phyloP scores from a whole-genome alignment of 2,888 invertebrate species.

The Masnerella sp. region DNA sequence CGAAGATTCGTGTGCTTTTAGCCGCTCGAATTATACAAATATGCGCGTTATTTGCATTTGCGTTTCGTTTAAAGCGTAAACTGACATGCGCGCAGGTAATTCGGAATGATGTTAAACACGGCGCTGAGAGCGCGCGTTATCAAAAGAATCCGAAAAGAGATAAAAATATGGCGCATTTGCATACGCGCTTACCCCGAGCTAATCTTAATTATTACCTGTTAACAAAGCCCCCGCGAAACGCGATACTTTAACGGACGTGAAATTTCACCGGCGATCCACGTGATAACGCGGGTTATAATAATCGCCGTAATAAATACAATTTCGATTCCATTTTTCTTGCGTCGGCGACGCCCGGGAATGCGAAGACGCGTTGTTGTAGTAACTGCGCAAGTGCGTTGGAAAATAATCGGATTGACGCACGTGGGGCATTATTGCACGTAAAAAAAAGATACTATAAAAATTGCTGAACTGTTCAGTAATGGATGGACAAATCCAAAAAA shows the following conservation, averaged over 20 bases:
- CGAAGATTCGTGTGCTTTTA: constrained; percentile 19
- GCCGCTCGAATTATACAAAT: constrained; percentile 38
- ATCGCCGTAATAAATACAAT: constrained; percentile 26
- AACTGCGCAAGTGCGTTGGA: constrained; percentile 32
- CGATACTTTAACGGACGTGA: constrained; percentile 33
- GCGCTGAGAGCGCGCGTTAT: constrained; percentile 31
- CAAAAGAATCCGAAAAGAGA: constrained; percentile 46
- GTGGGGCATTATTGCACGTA: constrained; percentile 52
- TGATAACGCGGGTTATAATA: constrained; percentile 28
- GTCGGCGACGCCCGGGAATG: constrained; percentile 26
- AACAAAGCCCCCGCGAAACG: constrained; percentile 40
- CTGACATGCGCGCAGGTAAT: constrained; percentile 41
- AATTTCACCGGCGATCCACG: constrained; percentile 11
- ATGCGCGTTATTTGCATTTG: constrained; percentile 42
- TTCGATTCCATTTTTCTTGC: constrained; percentile 27
- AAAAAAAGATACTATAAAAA: too few relatives aligned
- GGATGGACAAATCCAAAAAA: too few relatives aligned
- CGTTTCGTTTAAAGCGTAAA: constrained; percentile 44
- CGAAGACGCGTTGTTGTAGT: constrained; percentile 42
- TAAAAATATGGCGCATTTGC: constrained; percentile 37
- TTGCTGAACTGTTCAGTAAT: too few relatives aligned
- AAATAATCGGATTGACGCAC: constrained; percentile 50
- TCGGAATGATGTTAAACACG: constrained; percentile 39
- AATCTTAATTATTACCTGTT: constrained; percentile 54
- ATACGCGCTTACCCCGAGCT: constrained; percentile 39